Base-by-base conservation (phyloP, 1,140 invertebrate genomes). In the Cotesia chilonis region DNA sequence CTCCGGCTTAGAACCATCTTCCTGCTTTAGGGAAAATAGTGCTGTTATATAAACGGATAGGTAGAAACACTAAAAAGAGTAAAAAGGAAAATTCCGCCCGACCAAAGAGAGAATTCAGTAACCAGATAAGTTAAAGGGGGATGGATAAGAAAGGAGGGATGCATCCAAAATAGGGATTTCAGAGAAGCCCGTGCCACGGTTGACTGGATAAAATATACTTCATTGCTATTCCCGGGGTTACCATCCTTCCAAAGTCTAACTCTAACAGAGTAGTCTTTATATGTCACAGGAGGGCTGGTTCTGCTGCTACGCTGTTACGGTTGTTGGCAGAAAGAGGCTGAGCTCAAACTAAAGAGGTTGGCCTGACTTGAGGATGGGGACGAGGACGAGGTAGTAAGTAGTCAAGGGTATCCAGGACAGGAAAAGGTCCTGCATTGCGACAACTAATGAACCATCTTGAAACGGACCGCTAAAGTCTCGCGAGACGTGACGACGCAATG, bases 391-490 rank as follows among this genome's bases (percentile, higher is more conserved):
- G 51, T 51, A 7, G 20, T 20, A 3, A 51, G 63, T 60, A 66
- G 73, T 57, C 59, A 72, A 55, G 69, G 68, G 54, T 55, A 47
- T 5, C 36, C 47, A 59, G 75, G 72, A 41, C 47, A 59, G 75
- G 72, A 79, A 73, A 77, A 78, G 79, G 79, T 84, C 83, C 85
- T 86, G 85, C 85, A 87, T 84, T 87, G 84, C 84, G 84, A 85
- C 84, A 84, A 84, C 84, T 87, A 87, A 87, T 87, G 84, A 87
- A 87, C 82, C 84, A 84, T 85, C 82, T 86, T 85, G 82, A 81
- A 84, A 80, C 75, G 77, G 75, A 82, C 81, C 78, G 74, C 77
- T 78, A 75, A 86, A 83, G 78, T 83, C 82, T 80, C 81, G 74
- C 76, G 83, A 76, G 84, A 86, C 85, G 84, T 87, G 85, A 87